phyloP scores from a whole-genome alignment of 2,888 invertebrate genomes.

The Noctua pronuba region DNA sequence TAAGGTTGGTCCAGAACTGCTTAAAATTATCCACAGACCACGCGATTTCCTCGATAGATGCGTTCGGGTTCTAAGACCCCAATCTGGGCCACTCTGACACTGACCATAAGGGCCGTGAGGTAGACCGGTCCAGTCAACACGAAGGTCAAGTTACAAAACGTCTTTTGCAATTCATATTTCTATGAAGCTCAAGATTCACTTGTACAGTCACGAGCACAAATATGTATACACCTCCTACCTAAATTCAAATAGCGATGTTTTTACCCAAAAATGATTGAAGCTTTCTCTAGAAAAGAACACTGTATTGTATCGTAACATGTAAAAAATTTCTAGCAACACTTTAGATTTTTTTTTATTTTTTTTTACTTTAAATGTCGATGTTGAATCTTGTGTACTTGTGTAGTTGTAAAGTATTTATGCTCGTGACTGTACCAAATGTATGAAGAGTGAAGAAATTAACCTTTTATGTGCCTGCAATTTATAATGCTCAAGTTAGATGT shows the following conservation, averaged over 20 bases:
- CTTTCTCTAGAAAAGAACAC: neutral
- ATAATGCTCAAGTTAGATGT: slow-evolving; percentile 6
- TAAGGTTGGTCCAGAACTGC: neutral
- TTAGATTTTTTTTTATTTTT: too few relatives aligned
- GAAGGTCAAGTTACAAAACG: slow-evolving; percentile 66
- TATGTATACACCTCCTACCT: too few relatives aligned
- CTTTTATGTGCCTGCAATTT: slow-evolving; percentile 10
- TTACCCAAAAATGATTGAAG: too few relatives aligned
- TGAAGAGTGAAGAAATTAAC: slow-evolving; percentile 28
- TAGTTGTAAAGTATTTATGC: neutral
- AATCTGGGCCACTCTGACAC: slow-evolving; percentile 49
- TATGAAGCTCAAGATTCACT: slow-evolving; percentile 35
- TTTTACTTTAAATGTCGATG: too few relatives aligned
- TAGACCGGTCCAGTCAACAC: slow-evolving; percentile 41
- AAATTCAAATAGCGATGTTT: too few relatives aligned
- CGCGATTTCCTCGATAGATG: neutral
- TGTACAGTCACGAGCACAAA: neutral
- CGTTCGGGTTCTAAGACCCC: slow-evolving; percentile 40
- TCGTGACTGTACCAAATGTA: neutral
- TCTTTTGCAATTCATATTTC: slow-evolving; percentile 57
- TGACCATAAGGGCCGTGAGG: slow-evolving; percentile 46
- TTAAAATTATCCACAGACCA: neutral
- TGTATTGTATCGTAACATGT: neutral
- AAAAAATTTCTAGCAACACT: neutral
- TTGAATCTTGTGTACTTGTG: too few relatives aligned